These are phyloP conservation scores for Thamnophis elegans DNA, from an alignment of 2,797 vertebrate genomes.

Conservation along the genomic window DNA sequence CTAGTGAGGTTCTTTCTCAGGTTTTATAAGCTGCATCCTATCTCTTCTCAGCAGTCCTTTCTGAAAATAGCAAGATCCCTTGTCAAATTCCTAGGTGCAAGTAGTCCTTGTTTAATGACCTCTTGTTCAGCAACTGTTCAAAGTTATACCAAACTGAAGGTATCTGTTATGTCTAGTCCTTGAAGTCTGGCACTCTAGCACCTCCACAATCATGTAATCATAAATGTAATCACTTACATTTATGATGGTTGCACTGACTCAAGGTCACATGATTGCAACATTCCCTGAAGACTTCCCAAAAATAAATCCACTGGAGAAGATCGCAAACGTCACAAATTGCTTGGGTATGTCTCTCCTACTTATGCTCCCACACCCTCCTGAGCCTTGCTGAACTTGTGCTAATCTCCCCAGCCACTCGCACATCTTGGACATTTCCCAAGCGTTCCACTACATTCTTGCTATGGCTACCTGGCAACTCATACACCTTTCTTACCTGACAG, in stretches of 20 bases:
- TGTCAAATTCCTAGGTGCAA: neutral
- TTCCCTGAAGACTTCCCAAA: neutral
- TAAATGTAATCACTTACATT: neutral
- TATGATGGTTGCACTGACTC: neutral
- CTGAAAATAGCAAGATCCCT: neutral
- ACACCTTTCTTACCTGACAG: neutral
- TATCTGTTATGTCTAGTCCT: neutral
- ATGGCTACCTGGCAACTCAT: neutral
- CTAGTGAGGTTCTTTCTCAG: neutral
- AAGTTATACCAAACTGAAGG: neutral
- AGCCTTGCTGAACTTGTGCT: neutral
- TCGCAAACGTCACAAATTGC: neutral
- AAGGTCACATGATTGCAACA: neutral
- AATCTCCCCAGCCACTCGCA: neutral
- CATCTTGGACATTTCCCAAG: neutral
- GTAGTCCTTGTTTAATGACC: neutral
- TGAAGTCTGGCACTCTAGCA: neutral
- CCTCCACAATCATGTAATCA: neutral
- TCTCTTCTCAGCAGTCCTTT: neutral
- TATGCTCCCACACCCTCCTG: neutral
- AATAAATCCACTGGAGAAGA: neutral
- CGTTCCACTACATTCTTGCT: neutral
- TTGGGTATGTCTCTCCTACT: neutral
- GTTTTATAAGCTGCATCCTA: neutral
- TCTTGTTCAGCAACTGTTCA: neutral